Base-by-base conservation (phyloP, 2,797 vertebrate species). In the Eremophila alpestris region DNA sequence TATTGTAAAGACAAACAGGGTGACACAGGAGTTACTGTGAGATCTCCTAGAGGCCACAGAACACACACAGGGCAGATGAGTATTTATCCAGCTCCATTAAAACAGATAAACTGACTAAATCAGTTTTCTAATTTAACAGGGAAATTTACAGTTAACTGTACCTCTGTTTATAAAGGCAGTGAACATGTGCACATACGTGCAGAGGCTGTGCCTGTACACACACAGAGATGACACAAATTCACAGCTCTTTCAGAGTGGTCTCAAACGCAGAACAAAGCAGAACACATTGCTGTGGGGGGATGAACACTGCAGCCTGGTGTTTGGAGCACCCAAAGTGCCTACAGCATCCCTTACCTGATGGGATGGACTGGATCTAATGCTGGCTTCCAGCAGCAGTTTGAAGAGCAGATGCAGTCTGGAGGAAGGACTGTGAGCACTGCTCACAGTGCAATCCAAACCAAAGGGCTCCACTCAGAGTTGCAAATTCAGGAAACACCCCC, bases 231-330 rank as follows among this genome's bases (percentile, higher is more conserved):
- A 59, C 26, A 82, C 14, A 62, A 24, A 45, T 43, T 59, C 58
- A 41, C 29, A 65, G 76, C 30, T 80, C 40, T 40, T 59, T 27
- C 32, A 45, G 32, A 68, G 41, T 3, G 21, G 58, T 45, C 58
- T 29, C 32, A 52, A 78, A 71, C 2, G 20, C 41, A 74, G 32
- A 87, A 64, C 27, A 56, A 71, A 56, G 43, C 58, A 56, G 55
- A 63, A n/a, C 29, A 74, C 4, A 1, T 12, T 34, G 46, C 24
- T 0, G 0, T 0, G 2, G 0, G 0, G 0, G 18, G 7, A 36
- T 14, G 40, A 75, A 81, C 2, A 7, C 23, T 67, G 48, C 70
- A 80, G 71, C 36, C 60, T 62, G 52, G n/a, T 3, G 7, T 16
- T 17, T 13, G 43, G n/a, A 79, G 75, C 36, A 51, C 5, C 45